These are phyloP conservation scores for Agrotis clavis DNA, from an alignment of 2,888 invertebrate species.

Conservation along the genomic window DNA sequence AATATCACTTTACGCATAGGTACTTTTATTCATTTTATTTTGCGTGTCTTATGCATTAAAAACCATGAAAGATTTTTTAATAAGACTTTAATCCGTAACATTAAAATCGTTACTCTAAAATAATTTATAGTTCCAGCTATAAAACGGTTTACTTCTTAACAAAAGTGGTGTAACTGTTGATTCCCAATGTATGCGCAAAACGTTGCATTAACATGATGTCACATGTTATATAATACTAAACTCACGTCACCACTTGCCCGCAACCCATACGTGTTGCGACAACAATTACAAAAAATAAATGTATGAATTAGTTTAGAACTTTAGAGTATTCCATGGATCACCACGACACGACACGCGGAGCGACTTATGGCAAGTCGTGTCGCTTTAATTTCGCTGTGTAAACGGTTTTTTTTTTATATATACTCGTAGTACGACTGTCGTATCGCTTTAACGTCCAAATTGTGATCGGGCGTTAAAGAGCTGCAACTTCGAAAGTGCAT, in stretches of 20 bases:
- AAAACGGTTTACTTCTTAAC: not conserved
- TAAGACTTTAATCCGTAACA: not conserved
- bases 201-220: constrained; percentile 19
- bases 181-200: not conserved
- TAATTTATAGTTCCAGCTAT: not conserved
- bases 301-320: too few species aligned
- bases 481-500: constrained; percentile 51
- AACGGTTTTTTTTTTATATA: too few species aligned
- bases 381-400: too few species aligned
- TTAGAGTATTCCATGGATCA: too few species aligned
- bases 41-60: not conserved
- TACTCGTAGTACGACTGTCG: too few species aligned
- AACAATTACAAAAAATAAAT: too few species aligned
- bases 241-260: not conserved
- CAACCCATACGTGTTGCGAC: too few species aligned
- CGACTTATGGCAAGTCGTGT: too few species aligned
- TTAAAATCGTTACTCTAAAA: not conserved
- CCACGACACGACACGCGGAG: too few species aligned
- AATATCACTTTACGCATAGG: too few species aligned
- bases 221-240: constrained; percentile 37
- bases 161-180: constrained; percentile 7
- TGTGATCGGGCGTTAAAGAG: not conserved
- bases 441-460: too few species aligned
- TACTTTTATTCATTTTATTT: not conserved
- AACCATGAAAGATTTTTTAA: not conserved